Percentiles rank a stretch among this genome's conserved stretches.
Evolutionary conservation across 2,888 invertebrate genomes (phyloP).

Genomic region (Nycteola revayana): DNA sequence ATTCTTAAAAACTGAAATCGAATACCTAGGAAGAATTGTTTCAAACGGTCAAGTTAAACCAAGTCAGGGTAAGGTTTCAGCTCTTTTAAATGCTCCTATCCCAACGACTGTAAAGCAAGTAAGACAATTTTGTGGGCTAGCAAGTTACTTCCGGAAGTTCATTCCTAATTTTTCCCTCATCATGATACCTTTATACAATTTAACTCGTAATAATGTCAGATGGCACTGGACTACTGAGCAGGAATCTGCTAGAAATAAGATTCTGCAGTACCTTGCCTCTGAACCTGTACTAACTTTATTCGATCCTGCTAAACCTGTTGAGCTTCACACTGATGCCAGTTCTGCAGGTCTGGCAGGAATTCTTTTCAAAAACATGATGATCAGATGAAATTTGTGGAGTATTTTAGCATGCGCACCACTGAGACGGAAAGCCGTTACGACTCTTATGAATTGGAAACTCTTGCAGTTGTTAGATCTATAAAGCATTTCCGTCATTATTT

Average conservation of each 20-base stretch:
- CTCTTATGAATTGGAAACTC: slow-evolving; percentile 11
- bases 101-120: slow-evolving; percentile 29
- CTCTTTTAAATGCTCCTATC: slow-evolving; percentile 16
- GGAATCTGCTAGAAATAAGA: background rate
- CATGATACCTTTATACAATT: slow-evolving; percentile 5
- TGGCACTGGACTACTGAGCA: slow-evolving; percentile 7
- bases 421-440: slow-evolving; percentile 22
- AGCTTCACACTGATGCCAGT: slow-evolving; percentile 12
- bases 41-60: slow-evolving; percentile 28
- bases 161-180: slow-evolving; percentile 12
- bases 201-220: slow-evolving; percentile 6
- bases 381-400: slow-evolving; percentile 18
- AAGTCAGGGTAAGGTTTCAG: slow-evolving; percentile 25
- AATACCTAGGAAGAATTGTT: slow-evolving; percentile 27
- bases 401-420: slow-evolving; percentile 15
- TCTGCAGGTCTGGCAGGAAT: slow-evolving; percentile 12
- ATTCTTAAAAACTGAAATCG: slow-evolving; percentile 19
- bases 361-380: slow-evolving; percentile 11
- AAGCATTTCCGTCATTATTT: slow-evolving; percentile 27
- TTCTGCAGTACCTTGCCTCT: slow-evolving; percentile 6
- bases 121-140: slow-evolving; percentile 24
- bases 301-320: slow-evolving; percentile 8
- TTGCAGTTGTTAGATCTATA: slow-evolving; percentile 20
- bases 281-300: slow-evolving; percentile 20
- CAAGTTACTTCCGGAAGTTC: slow-evolving; percentile 28